Evolutionary conservation across 2,888 invertebrate genomes (phyloP).

Genomic region (Drosophila paranaensis): DNA sequence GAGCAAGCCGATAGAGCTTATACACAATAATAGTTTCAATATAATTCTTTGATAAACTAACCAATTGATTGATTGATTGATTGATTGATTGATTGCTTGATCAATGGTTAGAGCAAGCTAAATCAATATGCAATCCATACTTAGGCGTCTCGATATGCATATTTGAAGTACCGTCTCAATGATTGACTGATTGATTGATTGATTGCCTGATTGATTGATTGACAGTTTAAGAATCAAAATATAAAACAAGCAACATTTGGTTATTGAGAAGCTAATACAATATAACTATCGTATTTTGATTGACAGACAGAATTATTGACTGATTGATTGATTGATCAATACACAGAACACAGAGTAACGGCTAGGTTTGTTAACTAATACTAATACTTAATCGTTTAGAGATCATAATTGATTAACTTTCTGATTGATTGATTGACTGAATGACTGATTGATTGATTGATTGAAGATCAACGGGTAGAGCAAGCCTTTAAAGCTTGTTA

Average conservation of each 20-base stretch:
- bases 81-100: neutral
- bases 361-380: too few relatives aligned
- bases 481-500: too few relatives aligned
- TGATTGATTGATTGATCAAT: neutral
- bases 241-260: too few relatives aligned
- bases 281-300: too few relatives aligned
- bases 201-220: neutral
- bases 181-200: neutral
- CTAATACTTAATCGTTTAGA: too few relatives aligned
- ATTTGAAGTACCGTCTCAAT: neutral
- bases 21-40: neutral
- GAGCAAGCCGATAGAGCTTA: neutral
- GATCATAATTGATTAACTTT: too few relatives aligned
- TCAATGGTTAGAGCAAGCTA: neutral
- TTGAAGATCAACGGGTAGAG: too few relatives aligned
- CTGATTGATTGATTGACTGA: too few relatives aligned
- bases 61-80: neutral
- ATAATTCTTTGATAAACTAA: neutral
- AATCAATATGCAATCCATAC: neutral
- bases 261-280: too few relatives aligned
- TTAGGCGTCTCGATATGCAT: neutral
- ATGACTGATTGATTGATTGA: too few relatives aligned
- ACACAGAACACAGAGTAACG: too few relatives aligned
- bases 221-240: too few relatives aligned
- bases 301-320: neutral